Percentiles rank a stretch among this genome's conserved stretches.
Evolutionary conservation across 2,113 vertebrate species (phyloP).

Genomic region (Formicarius rufipectus): DNA sequence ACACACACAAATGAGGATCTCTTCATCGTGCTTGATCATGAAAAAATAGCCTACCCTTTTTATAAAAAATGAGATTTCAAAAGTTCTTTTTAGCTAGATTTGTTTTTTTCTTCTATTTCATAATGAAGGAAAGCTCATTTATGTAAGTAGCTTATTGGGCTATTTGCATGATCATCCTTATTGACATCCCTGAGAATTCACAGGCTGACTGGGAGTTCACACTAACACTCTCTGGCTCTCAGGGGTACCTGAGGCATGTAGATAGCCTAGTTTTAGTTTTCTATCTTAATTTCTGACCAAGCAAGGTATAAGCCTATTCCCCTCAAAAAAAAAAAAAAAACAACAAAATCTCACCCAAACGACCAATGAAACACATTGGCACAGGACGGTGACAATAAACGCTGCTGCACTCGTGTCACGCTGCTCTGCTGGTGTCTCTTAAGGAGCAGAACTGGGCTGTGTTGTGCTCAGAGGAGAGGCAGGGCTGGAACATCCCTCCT

Average conservation of each 20-base stretch:
- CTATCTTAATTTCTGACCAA: neutral
- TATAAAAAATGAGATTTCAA: rapidly evolving
- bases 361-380: neutral
- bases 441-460: neutral
- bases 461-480: neutral
- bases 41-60: neutral
- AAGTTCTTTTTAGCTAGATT: neutral
- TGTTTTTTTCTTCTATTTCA: neutral
- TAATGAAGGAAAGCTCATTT: neutral
- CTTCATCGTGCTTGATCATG: neutral
- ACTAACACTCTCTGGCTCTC: neutral
- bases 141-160: neutral
- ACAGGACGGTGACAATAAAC: neutral
- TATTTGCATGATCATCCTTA: neutral
- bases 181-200: neutral
- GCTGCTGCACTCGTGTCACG: neutral
- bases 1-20: neutral
- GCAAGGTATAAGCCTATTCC: neutral
- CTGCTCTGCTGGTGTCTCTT: neutral
- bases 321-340: neutral
- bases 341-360: too few relatives aligned
- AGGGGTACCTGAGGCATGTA: neutral
- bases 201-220: neutral
- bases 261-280: neutral
- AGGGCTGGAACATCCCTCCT: neutral